Percentiles rank a stretch among this genome's conserved stretches.
These are phyloP conservation scores for Hemicordylus capensis DNA, from an alignment of 2,113 vertebrate species.

Conservation along the genomic window DNA sequence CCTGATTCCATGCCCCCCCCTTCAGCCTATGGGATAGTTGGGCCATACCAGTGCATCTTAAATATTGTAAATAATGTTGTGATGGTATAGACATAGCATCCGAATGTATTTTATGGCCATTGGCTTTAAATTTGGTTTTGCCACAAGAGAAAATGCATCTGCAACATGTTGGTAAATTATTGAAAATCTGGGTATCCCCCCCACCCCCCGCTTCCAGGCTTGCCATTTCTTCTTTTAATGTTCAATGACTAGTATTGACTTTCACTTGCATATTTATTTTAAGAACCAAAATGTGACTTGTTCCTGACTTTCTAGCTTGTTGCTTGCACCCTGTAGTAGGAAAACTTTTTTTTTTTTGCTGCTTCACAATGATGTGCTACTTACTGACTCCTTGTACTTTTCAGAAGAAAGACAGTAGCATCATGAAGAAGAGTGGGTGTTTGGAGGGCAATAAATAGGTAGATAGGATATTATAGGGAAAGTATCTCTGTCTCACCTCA, in stretches of 20 bases:
- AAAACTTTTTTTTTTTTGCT: background rate
- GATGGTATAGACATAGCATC: background rate
- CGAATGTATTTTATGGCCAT: background rate
- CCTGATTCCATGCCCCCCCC: too few species aligned
- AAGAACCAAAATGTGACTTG: slow-evolving; percentile 41
- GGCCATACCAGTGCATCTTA: background rate
- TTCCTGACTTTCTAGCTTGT: slow-evolving; percentile 6
- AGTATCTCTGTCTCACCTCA: background rate
- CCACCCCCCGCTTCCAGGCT: background rate
- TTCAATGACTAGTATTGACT: slow-evolving; percentile 14
- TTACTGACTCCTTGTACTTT: background rate
- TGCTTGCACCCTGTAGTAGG: background rate
- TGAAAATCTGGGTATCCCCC: slow-evolving; percentile 11
- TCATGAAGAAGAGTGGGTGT: background rate
- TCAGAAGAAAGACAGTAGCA: background rate
- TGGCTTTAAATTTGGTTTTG: background rate
- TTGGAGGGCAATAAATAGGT: background rate
- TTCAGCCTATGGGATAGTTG: background rate
- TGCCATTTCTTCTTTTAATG: slow-evolving; percentile 25
- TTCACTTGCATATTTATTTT: slow-evolving; percentile 30
- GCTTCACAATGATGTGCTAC: background rate
- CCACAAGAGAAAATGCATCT: background rate
- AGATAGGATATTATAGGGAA: background rate
- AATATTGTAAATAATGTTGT: background rate
- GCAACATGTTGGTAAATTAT: slow-evolving; percentile 11